Base-by-base conservation (phyloP, 2,797 vertebrate species). In the Brachyrhaphis roseni region DNA sequence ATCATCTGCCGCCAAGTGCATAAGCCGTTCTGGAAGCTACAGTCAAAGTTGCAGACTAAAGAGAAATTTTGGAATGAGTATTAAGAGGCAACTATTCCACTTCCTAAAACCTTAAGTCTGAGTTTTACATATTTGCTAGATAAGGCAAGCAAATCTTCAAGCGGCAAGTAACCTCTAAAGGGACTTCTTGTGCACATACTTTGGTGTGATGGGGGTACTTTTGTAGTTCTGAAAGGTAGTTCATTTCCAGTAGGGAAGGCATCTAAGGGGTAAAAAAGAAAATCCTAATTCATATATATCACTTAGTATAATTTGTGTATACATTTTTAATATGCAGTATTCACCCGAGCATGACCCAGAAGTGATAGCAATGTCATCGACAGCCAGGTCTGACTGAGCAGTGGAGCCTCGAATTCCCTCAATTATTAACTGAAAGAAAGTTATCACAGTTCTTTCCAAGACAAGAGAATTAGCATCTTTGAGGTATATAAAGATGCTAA, bases 311-410 rank as follows among this genome's bases (percentile, higher is more conserved):
- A 20, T 20, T 4, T 3, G 31, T 36, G 5, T 20, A 36, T 36
- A 3, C 34, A 66, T 39, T 20, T 64, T 36, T 4, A 23, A 71
- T 11, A 55, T n/a, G 1, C 31, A 55, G 12, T 11, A 20, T 23
- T 72, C 20, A 97, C 96, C 94, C 94, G 74, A 46, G 78, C 97
- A 97, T 83, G 72, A 82, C 76, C 96, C 95, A 28, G 82, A 57
- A 13, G 82, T 75, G 51, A 97, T 71, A 45, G 93, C 93, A 73
- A 97, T 78, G 62, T 98, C 97, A 92, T 98, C 97, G 78, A 97
- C 78, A 1, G 97, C 96, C 59, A 97, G 16, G 75, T 97, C 94
- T 11, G 96, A 97, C 15, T 23, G 41, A 79, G 16, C 20, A 72
- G 91, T 85, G 53, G 96, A 95, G 57, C 97, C 97, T 76, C 94